These are phyloP conservation scores for Lagorchestes hirsutus DNA, from an alignment of 2,797 vertebrate genomes.

Conservation along the genomic window DNA sequence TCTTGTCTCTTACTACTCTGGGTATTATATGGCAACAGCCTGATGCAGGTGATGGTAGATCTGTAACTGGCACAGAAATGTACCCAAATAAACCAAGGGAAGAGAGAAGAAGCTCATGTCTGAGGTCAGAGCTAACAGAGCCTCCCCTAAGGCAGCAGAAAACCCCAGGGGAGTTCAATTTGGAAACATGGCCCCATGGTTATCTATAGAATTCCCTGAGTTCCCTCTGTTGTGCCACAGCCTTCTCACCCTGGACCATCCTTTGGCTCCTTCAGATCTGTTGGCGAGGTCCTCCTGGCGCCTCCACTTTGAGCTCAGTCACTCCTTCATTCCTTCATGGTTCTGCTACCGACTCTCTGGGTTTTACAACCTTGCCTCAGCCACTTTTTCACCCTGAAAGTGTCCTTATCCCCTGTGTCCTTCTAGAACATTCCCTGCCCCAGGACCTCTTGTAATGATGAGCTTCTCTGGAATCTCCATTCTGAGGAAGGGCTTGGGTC, in stretches of 20 bases:
- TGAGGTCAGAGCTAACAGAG: background rate
- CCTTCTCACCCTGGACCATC: background rate
- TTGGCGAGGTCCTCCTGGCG: background rate
- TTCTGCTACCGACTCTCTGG: background rate
- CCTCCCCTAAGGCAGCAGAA: background rate
- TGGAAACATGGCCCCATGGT: background rate
- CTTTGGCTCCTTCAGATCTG: background rate
- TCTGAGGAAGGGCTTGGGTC: background rate
- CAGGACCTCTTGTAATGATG: background rate
- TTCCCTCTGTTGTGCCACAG: background rate
- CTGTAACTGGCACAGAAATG: background rate
- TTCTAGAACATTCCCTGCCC: background rate
- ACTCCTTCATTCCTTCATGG: background rate
- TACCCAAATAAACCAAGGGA: background rate
- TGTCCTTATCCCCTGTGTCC: background rate
- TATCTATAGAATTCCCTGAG: background rate
- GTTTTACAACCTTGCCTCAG: background rate
- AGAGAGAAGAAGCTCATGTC: background rate
- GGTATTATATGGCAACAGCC: background rate
- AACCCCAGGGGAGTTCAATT: background rate
- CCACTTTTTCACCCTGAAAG: background rate
- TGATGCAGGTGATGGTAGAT: background rate
- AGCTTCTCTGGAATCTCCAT: background rate
- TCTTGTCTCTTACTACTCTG: background rate
- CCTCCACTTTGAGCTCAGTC: background rate